Evolutionary conservation across 2,113 vertebrate species (phyloP).

Genomic region (Platysteira castanea): DNA sequence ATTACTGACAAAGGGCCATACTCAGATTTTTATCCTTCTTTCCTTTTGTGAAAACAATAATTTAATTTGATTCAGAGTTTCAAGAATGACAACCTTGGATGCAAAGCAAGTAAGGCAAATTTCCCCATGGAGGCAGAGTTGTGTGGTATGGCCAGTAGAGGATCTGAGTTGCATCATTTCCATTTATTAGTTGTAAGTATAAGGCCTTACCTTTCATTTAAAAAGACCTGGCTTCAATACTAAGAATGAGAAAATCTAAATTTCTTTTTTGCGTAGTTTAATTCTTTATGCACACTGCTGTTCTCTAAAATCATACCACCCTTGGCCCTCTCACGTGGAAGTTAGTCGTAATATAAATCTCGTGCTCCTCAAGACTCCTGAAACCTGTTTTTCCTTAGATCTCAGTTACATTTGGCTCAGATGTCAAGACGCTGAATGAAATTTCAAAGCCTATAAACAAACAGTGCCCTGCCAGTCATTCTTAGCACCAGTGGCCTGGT

Average conservation of each 20-base stretch:
- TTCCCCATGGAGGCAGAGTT: not conserved
- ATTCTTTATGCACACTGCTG: not conserved
- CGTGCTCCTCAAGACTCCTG: not conserved
- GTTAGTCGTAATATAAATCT: not conserved
- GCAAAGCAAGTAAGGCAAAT: not conserved
- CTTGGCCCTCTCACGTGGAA: not conserved
- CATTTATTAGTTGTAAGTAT: not conserved
- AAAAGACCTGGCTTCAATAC: not conserved
- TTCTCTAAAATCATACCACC: not conserved
- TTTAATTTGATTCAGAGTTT: slow-evolving; percentile 6
- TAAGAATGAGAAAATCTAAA: not conserved
- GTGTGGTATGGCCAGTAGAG: not conserved
- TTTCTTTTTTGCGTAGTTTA: not conserved
- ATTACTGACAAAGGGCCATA: slow-evolving; percentile 20
- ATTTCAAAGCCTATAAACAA: not conserved
- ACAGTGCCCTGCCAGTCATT: not conserved
- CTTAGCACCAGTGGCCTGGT: not conserved
- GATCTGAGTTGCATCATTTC: not conserved
- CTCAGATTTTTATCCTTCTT: not conserved
- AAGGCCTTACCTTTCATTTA: not conserved
- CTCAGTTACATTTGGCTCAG: not conserved
- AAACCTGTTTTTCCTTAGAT: not conserved
- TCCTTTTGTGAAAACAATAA: not conserved
- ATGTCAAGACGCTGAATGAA: not conserved
- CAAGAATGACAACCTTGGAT: not conserved